phyloP scores from a whole-genome alignment of 2,888 invertebrate genomes.

The Dicranocentrus wangi region DNA sequence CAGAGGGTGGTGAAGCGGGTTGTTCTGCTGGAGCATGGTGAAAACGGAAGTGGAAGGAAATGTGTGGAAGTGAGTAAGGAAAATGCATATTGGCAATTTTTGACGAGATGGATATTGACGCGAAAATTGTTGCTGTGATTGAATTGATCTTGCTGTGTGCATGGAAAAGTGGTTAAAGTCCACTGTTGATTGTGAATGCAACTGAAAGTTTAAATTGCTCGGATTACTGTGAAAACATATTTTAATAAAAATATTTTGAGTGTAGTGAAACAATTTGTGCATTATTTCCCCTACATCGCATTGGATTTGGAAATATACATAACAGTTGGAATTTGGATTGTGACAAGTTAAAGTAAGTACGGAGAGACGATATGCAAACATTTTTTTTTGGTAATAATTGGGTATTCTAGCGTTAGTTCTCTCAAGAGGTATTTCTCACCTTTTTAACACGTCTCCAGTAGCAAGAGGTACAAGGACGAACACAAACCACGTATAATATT shows the following conservation, averaged over 20 bases:
- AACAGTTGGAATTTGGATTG: neutral
- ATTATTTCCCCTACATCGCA: neutral
- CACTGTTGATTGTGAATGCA: neutral
- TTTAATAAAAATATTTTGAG: neutral
- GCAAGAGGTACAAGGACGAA: constrained; percentile 14
- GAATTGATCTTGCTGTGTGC: neutral
- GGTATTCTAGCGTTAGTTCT: neutral
- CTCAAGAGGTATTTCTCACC: neutral
- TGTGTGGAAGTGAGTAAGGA: constrained; percentile 19
- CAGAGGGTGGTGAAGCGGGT: constrained; percentile 8
- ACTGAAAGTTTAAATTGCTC: no score
- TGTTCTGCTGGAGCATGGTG: constrained; percentile 45
- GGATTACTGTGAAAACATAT: neutral
- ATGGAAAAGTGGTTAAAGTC: neutral
- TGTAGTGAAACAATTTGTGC: neutral
- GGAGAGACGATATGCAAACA: neutral
- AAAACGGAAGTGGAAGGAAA: constrained; percentile 32
- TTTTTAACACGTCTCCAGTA: constrained; percentile 1
- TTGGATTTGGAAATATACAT: neutral
- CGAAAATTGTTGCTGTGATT: neutral
- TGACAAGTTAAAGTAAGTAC: constrained; percentile 4
- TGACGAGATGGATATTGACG: neutral
- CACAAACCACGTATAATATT: neutral
- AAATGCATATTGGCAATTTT: neutral
- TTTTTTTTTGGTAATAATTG: neutral